Evolutionary conservation across 2,888 invertebrate genomes (phyloP), one percentile per base, ranked within the genome.

Genomic region (Xanthia icteritia): DNA sequence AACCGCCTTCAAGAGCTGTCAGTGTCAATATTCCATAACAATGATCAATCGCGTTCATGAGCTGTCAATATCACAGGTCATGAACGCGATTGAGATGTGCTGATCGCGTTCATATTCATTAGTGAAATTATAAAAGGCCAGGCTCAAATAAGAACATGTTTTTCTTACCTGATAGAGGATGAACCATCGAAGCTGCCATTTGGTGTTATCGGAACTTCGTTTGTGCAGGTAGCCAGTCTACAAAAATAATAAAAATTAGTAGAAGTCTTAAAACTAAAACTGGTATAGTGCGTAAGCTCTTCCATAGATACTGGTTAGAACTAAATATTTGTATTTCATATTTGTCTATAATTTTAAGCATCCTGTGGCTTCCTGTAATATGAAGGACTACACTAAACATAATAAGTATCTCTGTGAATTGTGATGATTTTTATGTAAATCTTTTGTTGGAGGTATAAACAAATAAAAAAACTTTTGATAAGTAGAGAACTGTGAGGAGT

Each of bases 121-220:
- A 5, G n/a, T n/a, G 56, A 13, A 56, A 56, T 56, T 6, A 45
- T 45, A 45, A 48, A 48, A 48, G 0, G 20, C 11, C 17, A 20
- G 6, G 20, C 8, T 45, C 27, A 5, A 66, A 27, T 45, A 61
- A 27, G 27, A 61, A 61, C 23, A 54, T 51, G 3, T 27, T 54
- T 23, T n/a, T 11, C 86, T 96, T 93, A 98, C 98, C 97, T 98
- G 98, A 91, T 98, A 98, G 2, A 98, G 97, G 51, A 98, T 97
- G 93, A 98, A 98, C 98, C 98, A 98, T 73, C 98, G 96, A 71
- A 98, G 95, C 93, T 99, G 99, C 99, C 99, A 99, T 95, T 98
- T 99, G 85, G 98, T 98, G 90, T 97, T 98, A 92, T 99, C 99
- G 0, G 98, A 98, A 73, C 98, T 98, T 89, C 98, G 97, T 94